Conservation (phyloP, 2,797 vertebrate species). For the Dendrocincla tyrannina region DNA sequence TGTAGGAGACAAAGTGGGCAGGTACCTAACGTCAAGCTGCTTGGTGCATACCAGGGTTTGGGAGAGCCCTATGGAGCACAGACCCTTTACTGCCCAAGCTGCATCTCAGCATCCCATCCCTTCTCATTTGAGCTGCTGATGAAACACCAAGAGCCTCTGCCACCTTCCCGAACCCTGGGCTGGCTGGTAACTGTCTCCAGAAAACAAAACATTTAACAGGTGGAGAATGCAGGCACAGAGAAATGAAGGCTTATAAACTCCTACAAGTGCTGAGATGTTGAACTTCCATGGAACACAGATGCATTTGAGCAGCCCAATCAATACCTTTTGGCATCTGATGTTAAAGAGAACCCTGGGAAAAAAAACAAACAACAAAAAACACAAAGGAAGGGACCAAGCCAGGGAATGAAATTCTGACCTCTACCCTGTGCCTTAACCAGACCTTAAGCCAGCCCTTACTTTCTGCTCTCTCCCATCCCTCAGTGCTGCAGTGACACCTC, state of each 20-base stretch:
- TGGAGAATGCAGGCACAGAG: background rate
- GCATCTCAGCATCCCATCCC: background rate
- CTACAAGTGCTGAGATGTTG: background rate
- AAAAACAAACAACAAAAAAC: background rate
- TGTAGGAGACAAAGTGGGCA: rapidly evolving
- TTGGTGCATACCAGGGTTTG: background rate
- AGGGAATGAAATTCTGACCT: background rate
- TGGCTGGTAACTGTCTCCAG: background rate
- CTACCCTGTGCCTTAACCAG: background rate
- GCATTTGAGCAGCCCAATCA: background rate
- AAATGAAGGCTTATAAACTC: background rate
- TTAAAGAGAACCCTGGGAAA: background rate
- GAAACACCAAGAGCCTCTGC: background rate
- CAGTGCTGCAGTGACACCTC: background rate
- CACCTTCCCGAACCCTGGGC: background rate
- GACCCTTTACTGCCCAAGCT: too few relatives aligned
- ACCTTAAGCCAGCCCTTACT: background rate
- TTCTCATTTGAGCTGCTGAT: background rate
- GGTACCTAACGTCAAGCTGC: background rate
- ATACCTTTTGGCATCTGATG: background rate
- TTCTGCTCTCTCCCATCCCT: background rate
- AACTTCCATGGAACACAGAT: background rate
- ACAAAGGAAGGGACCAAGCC: background rate
- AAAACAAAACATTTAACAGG: background rate
- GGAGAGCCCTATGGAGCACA: background rate